These are phyloP conservation scores for Cydia strobilella DNA, from an alignment of 1,140 invertebrate species.

Conservation along the genomic window DNA sequence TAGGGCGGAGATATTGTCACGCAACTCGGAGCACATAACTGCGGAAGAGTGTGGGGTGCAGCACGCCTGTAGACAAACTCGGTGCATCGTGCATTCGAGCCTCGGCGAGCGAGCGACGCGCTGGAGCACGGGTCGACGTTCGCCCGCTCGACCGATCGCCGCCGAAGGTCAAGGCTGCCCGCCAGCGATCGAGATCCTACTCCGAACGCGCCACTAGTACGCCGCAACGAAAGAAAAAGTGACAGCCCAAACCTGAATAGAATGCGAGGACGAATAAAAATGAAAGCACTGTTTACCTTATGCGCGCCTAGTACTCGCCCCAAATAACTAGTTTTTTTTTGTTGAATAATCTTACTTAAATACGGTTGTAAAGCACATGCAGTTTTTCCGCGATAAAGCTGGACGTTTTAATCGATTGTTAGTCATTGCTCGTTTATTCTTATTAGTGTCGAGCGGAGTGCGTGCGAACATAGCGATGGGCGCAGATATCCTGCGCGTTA, in stretches of 20 bases:
- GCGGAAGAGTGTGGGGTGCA: conserved; percentile 17
- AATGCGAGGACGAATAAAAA: conserved; percentile 78
- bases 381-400: conserved; percentile 29
- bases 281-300: conserved; percentile 66
- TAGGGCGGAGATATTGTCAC: conserved; percentile 30
- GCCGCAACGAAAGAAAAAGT: conserved; percentile 77
- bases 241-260: conserved; percentile 77
- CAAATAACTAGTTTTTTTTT: conserved; percentile 33
- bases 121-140: conserved; percentile 59
- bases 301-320: conserved; percentile 35
- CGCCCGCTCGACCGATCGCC: conserved; percentile 68
- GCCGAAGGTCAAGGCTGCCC: conserved; percentile 74
- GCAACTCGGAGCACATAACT: conserved; percentile 26
- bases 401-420: conserved; percentile 43
- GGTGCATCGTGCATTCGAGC: conserved; percentile 34
- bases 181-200: conserved; percentile 45
- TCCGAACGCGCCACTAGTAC: conserved; percentile 45
- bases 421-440: conserved; percentile 49
- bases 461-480: conserved; percentile 58
- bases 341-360: conserved; percentile 8
- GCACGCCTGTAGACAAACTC: conserved; percentile 16
- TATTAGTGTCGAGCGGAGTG: conserved; percentile 35
- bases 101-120: conserved; percentile 29
- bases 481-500: conserved; percentile 56
- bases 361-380: conserved; percentile 24